Percentiles rank a stretch among this genome's conserved stretches.
phyloP scores from a whole-genome alignment of 2,888 invertebrate species.

The Syritta pipiens region DNA sequence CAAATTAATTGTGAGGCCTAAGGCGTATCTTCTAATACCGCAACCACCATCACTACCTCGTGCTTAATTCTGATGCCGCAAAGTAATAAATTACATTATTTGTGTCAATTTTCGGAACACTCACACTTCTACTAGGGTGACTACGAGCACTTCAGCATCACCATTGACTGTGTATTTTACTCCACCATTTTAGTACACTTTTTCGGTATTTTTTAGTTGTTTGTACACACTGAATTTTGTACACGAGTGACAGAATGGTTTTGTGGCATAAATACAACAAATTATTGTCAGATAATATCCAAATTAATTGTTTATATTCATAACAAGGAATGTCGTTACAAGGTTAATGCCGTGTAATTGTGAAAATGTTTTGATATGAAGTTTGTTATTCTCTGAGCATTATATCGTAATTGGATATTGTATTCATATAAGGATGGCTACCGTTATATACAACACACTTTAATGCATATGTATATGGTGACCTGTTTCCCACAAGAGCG shows the following conservation, averaged over 20 bases:
- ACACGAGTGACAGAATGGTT: not conserved
- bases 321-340: constrained; percentile 39
- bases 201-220: not conserved
- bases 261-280: constrained; percentile 22
- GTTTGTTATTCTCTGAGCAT: not conserved
- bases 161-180: constrained; percentile 2
- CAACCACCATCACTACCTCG: constrained; percentile 10
- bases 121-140: constrained; percentile 21
- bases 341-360: constrained; percentile 29
- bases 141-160: constrained; percentile 7
- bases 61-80: constrained; percentile 40
- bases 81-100: constrained; percentile 57
- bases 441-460: too few species aligned
- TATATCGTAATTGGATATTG: too few species aligned
- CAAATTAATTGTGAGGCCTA: constrained; percentile 54
- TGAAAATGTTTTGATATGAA: constrained; percentile 23
- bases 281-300: constrained; percentile 26
- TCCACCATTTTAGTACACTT: too few species aligned
- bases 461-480: too few species aligned
- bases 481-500: too few species aligned
- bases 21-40: constrained; percentile 44
- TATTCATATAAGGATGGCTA: too few species aligned
- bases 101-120: constrained; percentile 32
- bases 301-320: constrained; percentile 51
- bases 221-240: not conserved